A percentile compares a stretch with the other conserved stretches of the same genome.
Conservation (phyloP, 2,113 vertebrate species). For the Ageneiosus marmoratus region DNA sequence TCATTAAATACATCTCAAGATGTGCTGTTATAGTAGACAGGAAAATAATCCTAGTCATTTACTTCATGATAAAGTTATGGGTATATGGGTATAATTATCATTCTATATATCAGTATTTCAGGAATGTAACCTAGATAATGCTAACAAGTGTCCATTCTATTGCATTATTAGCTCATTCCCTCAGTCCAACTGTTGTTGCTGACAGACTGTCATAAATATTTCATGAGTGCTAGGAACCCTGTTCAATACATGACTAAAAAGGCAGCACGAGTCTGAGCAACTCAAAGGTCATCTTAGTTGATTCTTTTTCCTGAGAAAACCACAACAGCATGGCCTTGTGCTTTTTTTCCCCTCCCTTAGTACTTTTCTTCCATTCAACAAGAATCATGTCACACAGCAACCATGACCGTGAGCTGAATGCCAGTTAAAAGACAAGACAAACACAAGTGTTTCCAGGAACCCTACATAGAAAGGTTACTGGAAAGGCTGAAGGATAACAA, state of each 20-base stretch:
- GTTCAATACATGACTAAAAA: background rate
- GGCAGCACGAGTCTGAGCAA: constrained; percentile 2
- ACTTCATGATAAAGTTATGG: background rate
- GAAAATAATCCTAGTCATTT: too few relatives aligned
- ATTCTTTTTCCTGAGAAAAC: constrained; percentile 25
- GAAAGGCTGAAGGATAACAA: background rate
- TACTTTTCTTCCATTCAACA: background rate
- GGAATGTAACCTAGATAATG: background rate
- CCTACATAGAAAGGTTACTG: background rate
- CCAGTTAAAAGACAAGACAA: background rate
- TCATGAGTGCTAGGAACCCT: constrained; percentile 11
- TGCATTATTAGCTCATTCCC: background rate
- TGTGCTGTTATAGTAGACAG: too few relatives aligned
- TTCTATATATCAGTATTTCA: background rate
- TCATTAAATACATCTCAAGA: background rate
- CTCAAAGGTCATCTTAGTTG: constrained; percentile 24
- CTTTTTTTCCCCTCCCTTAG: background rate
- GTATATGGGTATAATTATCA: background rate
- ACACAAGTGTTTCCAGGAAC: background rate
- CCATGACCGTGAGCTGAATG: background rate
- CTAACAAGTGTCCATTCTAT: background rate
- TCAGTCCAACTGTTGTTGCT: background rate
- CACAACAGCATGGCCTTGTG: background rate
- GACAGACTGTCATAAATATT: constrained; percentile 35
- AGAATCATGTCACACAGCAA: background rate